Evolutionary conservation across 1,140 invertebrate genomes (phyloP), one percentile per base, ranked within the genome.

Genomic region (Drosophila ironensis): DNA sequence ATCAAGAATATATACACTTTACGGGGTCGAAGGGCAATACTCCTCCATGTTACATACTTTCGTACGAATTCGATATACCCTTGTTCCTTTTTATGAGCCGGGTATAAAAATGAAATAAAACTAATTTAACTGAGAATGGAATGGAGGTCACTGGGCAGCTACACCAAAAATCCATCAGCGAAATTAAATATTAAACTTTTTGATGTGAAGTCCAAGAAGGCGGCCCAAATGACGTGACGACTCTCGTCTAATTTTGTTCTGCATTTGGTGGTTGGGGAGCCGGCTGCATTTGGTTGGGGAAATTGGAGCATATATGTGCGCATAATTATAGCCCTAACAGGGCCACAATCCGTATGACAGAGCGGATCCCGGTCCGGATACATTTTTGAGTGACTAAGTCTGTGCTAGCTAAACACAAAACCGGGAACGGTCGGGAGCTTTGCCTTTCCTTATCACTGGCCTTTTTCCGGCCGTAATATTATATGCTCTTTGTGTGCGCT

Each of bases 161-260:
- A 47, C 47, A 59, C 41, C 63, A 35, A 46, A 60, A 61, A 35
- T 46, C 75, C 71, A 75, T 81, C 76, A 75, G 53, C 50, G 24
- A 68, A 76, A 80, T 75, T 72, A 81, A 72, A 82, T 82, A 71
- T 76, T 67, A 60, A 71, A 61, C 46, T 48, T 51, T n/a, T 76
- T 57, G 27, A 44, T 54, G 51, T 57, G 37, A 37, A 46, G 52
- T 17, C 47, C 66, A 63, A 51, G 44, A 56, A 28, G 45, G 46
- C 33, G 52, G 33, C 8, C 5, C 14, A 14, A 54, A 56, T 66
- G 69, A 64, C 57, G 72, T 69, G 64, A 63, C 44, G 30, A 33
- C 11, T 47, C 46, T 68, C 41, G 52, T 68, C 64, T 69, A 67
- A 69, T 46, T 50, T 71, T 45, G 59, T 63, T 46, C 38, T 9